Conservation (phyloP, 2,113 vertebrate species). For the Actenoides hombroni region DNA sequence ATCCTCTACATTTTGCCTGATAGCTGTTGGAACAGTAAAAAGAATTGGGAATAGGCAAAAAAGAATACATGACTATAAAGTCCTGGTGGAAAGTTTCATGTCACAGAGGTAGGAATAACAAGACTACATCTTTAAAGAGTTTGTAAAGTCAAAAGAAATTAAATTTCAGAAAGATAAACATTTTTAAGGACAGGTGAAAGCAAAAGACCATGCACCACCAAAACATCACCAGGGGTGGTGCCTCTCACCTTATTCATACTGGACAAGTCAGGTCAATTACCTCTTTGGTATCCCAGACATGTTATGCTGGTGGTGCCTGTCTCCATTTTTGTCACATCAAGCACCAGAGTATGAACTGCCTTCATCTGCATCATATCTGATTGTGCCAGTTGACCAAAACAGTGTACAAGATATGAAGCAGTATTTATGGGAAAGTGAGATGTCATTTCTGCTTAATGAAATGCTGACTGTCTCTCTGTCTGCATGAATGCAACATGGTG, state of each 20-base stretch:
- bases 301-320: neutral
- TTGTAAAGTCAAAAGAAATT: neutral
- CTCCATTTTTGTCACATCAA: neutral
- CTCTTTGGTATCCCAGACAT: neutral
- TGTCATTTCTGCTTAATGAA: neutral
- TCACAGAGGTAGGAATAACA: neutral
- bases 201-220: neutral
- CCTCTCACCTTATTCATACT: neutral
- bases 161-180: neutral
- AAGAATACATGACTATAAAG: neutral
- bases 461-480: neutral
- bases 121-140: neutral
- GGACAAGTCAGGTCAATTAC: accelerated
- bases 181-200: neutral
- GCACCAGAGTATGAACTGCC: neutral
- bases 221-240: neutral
- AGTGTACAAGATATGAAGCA: no score
- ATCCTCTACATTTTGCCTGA: neutral
- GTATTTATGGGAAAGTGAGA: neutral
- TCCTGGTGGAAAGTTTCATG: neutral
- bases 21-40: neutral
- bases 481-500: accelerated
- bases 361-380: neutral
- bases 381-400: neutral
- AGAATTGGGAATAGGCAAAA: neutral